Percentiles rank a stretch among this genome's conserved stretches.
Conservation (phyloP, 2,797 vertebrate genomes). For the Heterohyrax brucei region DNA sequence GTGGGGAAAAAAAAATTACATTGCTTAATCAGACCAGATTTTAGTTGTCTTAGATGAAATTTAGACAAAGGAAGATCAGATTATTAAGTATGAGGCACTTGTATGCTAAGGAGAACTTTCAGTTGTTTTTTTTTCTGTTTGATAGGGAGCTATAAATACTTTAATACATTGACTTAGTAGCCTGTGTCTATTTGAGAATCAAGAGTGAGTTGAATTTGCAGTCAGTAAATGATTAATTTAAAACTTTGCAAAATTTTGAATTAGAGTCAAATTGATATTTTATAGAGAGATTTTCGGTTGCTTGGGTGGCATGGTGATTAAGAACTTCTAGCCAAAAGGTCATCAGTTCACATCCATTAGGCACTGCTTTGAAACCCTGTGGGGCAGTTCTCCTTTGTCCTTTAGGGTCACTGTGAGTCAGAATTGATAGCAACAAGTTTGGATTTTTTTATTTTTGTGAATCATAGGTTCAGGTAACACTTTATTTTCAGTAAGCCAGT, state of each 20-base stretch:
- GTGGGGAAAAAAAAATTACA: slow-evolving; percentile 32
- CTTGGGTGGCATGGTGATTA: not conserved
- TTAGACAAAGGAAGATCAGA: slow-evolving; percentile 39
- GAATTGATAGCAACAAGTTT: no score
- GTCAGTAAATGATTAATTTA: slow-evolving; percentile 42
- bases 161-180: slow-evolving; percentile 41
- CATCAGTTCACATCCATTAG: no score
- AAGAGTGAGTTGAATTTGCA: slow-evolving; percentile 5
- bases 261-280: slow-evolving; percentile 40
- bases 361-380: no score
- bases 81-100: slow-evolving; percentile 27
- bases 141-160: slow-evolving; percentile 28
- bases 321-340: no score
- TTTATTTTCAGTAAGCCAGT: slow-evolving; percentile 37
- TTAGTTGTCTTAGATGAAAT: slow-evolving; percentile 40
- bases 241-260: slow-evolving; percentile 44
- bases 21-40: slow-evolving; percentile 56
- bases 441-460: not conserved
- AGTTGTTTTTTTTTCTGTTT: slow-evolving; percentile 28
- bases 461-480: not conserved
- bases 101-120: slow-evolving; percentile 51
- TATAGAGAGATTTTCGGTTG: slow-evolving; percentile 35
- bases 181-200: slow-evolving; percentile 38
- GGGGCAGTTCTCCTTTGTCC: no score
- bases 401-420: no score